Evolutionary conservation across 1,140 invertebrate species (phyloP), one percentile per base, ranked within the genome.

Genomic region (Drosophila parvula): DNA sequence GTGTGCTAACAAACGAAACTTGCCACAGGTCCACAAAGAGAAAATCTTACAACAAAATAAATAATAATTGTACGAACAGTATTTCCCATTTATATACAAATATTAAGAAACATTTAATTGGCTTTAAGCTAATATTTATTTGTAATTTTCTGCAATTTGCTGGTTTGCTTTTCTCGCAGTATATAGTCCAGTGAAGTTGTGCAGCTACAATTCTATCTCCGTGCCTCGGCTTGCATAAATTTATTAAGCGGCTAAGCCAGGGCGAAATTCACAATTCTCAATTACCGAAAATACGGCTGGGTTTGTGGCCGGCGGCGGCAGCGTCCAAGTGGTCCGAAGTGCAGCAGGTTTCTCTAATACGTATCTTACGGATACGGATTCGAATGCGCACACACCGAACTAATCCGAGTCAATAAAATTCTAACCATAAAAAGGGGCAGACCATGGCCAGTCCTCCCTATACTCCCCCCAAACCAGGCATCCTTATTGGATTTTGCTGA

Each of bases 361-460:
- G 65, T 71, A 71, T 58, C 68, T 71, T 70, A 41, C 50, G 68
- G 50, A 70, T 70, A 41, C 43, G 27, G 14, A 40, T 27, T 1
- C 57, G 9, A 10, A 22, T 14, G 53, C 48, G 34, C 28, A 56
- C 40, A 32, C 48, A 60, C 41, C 56, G 41, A 81, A 71, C 71
- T 88, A 86, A 86, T 82, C 82, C 82, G 43, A 79, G 82, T 82
- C 82, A 86, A 86, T 86, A 86, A 86, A 86, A 88, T 84, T 40
- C 73, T 68, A 84, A 74, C 73, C 74, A 74, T 84, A 74, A 84
- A 84, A 80, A 75, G 73, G 68, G 65, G 65, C 34, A 27, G 43
- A 2, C 16, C 14, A 2, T 10, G 18, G 9, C 22, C 34, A 18
- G 11, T 16, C 14, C 6, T 10, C 22, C 27, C n/a, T 14, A n/a